Conservation (phyloP, 2,797 vertebrate species). For the Lagorchestes hirsutus region DNA sequence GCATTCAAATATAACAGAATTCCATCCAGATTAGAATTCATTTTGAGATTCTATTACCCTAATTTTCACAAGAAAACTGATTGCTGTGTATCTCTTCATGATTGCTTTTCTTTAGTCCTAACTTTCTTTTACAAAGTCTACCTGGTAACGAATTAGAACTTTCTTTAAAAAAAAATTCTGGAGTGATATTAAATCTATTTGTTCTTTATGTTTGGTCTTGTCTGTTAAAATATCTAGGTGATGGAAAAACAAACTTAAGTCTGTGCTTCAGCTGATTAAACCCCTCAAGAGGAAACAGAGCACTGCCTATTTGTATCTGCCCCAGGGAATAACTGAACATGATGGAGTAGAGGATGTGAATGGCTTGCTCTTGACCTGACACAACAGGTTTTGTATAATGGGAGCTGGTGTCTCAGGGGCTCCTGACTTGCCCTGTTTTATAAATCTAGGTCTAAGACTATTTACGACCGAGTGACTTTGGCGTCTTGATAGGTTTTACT, state of each 20-base stretch:
- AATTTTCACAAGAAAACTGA: neutral
- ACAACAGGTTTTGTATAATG: constrained; percentile 39
- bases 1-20: neutral
- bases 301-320: constrained; percentile 27
- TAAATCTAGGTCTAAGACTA: constrained; percentile 45
- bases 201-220: constrained; percentile 34
- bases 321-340: constrained; percentile 30
- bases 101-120: neutral
- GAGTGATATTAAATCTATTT: constrained; percentile 24
- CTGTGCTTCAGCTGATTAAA: constrained; percentile 22
- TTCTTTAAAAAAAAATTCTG: constrained; percentile 45
- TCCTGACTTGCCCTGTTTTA: constrained; percentile 23
- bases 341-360: constrained; percentile 37
- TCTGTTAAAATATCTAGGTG: constrained; percentile 24
- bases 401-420: constrained; percentile 8
- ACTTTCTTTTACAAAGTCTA: constrained; percentile 28
- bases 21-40: neutral
- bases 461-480: constrained; percentile 48
- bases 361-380: constrained; percentile 58
- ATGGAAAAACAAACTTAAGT: constrained; percentile 34
- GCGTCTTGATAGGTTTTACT: constrained; percentile 50
- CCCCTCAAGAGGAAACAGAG: constrained; percentile 24
- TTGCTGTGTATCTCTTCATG: constrained; percentile 15
- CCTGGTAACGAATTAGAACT: constrained; percentile 17
- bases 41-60: neutral